Base-by-base conservation (phyloP, 2,888 invertebrate species). In the Octonoba sinensis region DNA sequence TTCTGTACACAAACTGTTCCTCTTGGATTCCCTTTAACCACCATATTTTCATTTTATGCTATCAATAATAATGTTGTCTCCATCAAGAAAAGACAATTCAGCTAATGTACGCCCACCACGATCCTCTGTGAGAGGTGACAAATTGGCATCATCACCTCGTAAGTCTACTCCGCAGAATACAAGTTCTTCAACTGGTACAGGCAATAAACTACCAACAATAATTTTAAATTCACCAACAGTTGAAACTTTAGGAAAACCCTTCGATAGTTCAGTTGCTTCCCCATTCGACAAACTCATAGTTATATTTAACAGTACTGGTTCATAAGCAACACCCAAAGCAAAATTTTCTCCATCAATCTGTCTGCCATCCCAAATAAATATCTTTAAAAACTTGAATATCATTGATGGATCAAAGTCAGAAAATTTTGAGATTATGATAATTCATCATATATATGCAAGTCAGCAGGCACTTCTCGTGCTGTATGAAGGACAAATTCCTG, bases 351-450 rank as follows among this genome's bases (percentile, higher is more conserved):
- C 83, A 18, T 71, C 79, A 66, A 83, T 36, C 83, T 83, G 16
- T 36, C 87, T 87, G 13, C 81, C 83, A 73, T 81, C 67, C 75
- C 81, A 84, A 18, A 77, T 73, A 81, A 84, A 84, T 46, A 84
- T 60, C 56, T 77, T 81, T 16, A 73, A 69, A 51, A 76, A 76
- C 36, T 81, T 75, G 12, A 76, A 20, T 16, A 84, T 76, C 76
- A 64, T 24, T 81, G 70, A 62, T 84, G 76, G 56, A 72, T 81
- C 12, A 84, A 66, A n/a, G 54, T 62, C 27, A 59, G 59, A 12
- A 44, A 51, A 73, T 84, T 73, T 65, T 76, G 71, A 65, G 76
- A 76, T 72, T 82, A 60, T 27, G 70, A 27, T 1, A 84, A 59
- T 60, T 81, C 83, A 65, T 84, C 81, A 76, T 77, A 76, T 15